Evolutionary conservation across 2,113 vertebrate genomes (phyloP), one percentile per base, ranked within the genome.

Genomic region (Callaeas wilsoni): DNA sequence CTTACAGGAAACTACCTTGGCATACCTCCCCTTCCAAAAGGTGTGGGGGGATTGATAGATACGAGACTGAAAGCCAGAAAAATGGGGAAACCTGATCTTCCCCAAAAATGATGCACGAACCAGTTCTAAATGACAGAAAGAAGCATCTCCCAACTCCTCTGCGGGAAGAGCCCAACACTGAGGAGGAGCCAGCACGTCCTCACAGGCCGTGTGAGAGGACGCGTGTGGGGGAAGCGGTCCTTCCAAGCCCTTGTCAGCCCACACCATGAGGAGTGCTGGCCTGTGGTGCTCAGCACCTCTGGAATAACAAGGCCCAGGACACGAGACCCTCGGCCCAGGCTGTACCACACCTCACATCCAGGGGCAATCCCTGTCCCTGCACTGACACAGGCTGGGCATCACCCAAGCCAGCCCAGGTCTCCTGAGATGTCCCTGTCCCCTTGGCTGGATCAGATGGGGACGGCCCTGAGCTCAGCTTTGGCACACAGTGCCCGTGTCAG

Each of bases 181-280:
- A 12, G 44, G 53, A 69, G 3, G 7, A 84, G 76, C 33, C 50
- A 59, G 52, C 13, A 27, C 1, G 39, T 46, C 25, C 47, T 49
- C 0, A 0, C 33, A 47, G 23, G 30, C 29, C 0, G 0, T 0
- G 14, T 9, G 20, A 33, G 44, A 27, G 13, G 33, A 53, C 30
- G 29, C 5, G 0, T 1, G 19, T 37, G 32, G 10, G 15, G 37
- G 12, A 46, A 17, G 16, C 0, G 4, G 23, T 6, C 55, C 32
- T 49, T 67, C 42, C 52, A 60, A 33, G 42, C 42, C 57, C 8
- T 5, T 49, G 9, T 16, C 52, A 39, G 4, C 8, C 17, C 30
- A 11, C 53, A 29, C 20, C 44, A 2, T 0, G 13, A 64, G 67
- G 35, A 5, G 6, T 27, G 13, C 1, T 20, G 35, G 19, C 39